Percentiles rank a stretch among this genome's conserved stretches.
Evolutionary conservation across 2,113 vertebrate genomes (phyloP).

Genomic region (Erythrolamprus reginae): DNA sequence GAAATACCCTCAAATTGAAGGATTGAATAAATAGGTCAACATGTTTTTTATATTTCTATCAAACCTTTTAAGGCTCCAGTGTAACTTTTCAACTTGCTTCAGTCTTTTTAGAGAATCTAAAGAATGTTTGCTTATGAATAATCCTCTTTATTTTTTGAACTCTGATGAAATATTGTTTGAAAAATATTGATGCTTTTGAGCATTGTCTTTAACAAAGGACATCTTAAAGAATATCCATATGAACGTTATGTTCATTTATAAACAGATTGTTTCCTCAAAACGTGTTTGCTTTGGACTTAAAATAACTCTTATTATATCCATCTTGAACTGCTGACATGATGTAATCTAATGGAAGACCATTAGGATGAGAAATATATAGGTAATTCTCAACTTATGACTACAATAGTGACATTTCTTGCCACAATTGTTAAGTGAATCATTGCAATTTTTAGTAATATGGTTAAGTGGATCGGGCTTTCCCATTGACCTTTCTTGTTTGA

Average conservation of each 20-base stretch:
- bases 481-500: not conserved
- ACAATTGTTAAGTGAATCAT: not conserved
- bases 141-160: not conserved
- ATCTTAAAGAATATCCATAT: not conserved
- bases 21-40: not conserved
- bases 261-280: rapidly evolving
- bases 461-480: not conserved
- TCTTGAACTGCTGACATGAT: not conserved
- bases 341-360: not conserved
- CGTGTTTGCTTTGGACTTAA: not conserved
- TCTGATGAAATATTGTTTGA: not conserved
- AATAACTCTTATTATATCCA: not conserved
- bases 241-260: rapidly evolving
- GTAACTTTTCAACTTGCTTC: not conserved
- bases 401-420: too few relatives aligned
- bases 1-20: rapidly evolving
- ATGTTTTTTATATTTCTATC: not conserved
- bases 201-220: not conserved
- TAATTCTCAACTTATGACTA: not conserved
- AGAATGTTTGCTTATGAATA: not conserved
- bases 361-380: not conserved
- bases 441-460: not conserved
- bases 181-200: rapidly evolving
- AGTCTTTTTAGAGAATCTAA: not conserved
- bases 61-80: not conserved